These are phyloP conservation scores for Campoletis raptor DNA, from an alignment of 2,888 invertebrate species.

Conservation along the genomic window DNA sequence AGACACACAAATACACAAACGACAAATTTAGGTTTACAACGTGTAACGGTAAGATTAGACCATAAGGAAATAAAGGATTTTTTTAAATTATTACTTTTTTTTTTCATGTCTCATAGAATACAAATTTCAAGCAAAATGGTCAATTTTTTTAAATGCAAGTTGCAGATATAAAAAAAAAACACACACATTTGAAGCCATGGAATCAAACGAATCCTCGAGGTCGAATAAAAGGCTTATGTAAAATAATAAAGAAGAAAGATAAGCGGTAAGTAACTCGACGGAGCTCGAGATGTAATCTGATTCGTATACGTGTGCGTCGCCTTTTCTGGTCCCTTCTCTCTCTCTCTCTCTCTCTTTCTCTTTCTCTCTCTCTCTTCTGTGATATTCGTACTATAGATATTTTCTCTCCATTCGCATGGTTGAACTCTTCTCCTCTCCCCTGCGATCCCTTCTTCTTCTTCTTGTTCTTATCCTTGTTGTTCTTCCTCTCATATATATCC, in stretches of 20 bases:
- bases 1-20: slow-evolving; percentile 49
- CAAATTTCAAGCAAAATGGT: background rate
- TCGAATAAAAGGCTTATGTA: slow-evolving; percentile 74
- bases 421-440: slow-evolving; percentile 78
- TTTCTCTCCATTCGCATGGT: slow-evolving; percentile 80
- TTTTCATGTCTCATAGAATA: background rate
- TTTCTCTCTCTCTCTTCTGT: slow-evolving; percentile 70
- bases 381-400: slow-evolving; percentile 67
- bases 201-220: slow-evolving; percentile 74
- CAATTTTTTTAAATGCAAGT: background rate
- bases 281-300: slow-evolving; percentile 84
- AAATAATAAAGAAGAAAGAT: slow-evolving; percentile 82
- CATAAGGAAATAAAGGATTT: slow-evolving; percentile 76
- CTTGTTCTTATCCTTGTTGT: background rate
- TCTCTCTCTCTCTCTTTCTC: slow-evolving; percentile 74
- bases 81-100: slow-evolving; percentile 70
- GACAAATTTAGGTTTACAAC: slow-evolving; percentile 54
- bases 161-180: slow-evolving; percentile 72
- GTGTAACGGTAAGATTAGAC: slow-evolving; percentile 67
- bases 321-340: slow-evolving; percentile 78
- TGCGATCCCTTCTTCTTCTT: slow-evolving; percentile 34
- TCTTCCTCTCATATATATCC: slow-evolving; percentile 25
- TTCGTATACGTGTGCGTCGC: slow-evolving; percentile 84
- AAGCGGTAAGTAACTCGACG: slow-evolving; percentile 74
- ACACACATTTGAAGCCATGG: slow-evolving; percentile 51